Evolutionary conservation across 1,140 invertebrate species (phyloP).

Genomic region (fruit fly (Drosophila melanogaster)): Release_6_plus_ISO1_MT NT_033779.5:14546501-14547000

Average conservation of each 20-base stretch:
- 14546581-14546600: too few species aligned
- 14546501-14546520: not conserved
- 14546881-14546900: slow-evolving; percentile 71
- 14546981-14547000: slow-evolving; percentile 10
- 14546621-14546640: slow-evolving; percentile 7
- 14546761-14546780: not conserved
- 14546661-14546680: slow-evolving; percentile 8
- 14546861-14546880: slow-evolving; percentile 83
- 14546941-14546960: slow-evolving; percentile 3
- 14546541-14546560: too few species aligned
- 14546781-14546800: not conserved
- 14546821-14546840: slow-evolving; percentile 77
- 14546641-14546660: slow-evolving; percentile 17
- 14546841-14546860: slow-evolving; percentile 79
- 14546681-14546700: slow-evolving; percentile 63
- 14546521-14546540: not conserved
- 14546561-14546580: too few species aligned
- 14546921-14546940: slow-evolving; percentile 62
- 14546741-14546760: not conserved
- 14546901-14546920: slow-evolving; percentile 58
- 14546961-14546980: slow-evolving; percentile 13
- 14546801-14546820: slow-evolving; percentile 44
- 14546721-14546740: slow-evolving; percentile 63
- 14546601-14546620: slow-evolving; percentile 12
- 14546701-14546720: slow-evolving; percentile 46